Percentiles rank a stretch among this genome's conserved stretches.
Conservation (phyloP, 1,140 invertebrate genomes). For the Alviniconcha marisindica region DNA sequence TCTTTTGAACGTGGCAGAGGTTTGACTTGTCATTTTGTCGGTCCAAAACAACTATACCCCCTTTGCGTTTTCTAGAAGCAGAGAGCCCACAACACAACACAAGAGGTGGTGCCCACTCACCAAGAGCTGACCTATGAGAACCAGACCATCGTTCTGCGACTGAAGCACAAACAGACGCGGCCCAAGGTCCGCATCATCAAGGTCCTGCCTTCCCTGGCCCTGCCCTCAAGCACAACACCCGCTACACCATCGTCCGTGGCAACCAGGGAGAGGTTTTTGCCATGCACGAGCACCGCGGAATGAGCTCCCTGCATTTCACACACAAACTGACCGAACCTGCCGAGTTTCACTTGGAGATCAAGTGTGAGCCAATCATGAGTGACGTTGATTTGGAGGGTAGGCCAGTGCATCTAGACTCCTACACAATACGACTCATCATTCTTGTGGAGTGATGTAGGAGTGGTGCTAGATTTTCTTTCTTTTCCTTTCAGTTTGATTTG, state of each 20-base stretch:
- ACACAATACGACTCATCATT: slow-evolving; percentile 58
- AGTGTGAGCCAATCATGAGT: slow-evolving; percentile 56
- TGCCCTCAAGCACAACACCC: slow-evolving; percentile 78
- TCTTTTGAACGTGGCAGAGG: too few species aligned
- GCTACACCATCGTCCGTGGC: slow-evolving; percentile 82
- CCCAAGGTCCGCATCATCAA: slow-evolving; percentile 64
- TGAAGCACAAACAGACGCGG: slow-evolving; percentile 59
- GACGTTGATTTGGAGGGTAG: slow-evolving; percentile 55
- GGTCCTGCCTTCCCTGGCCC: slow-evolving; percentile 63
- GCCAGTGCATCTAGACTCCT: slow-evolving; percentile 58
- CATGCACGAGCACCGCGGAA: slow-evolving; percentile 81
- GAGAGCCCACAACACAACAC: background rate
- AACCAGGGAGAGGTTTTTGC: slow-evolving; percentile 83
- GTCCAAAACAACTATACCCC: too few species aligned
- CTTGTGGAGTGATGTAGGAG: slow-evolving; percentile 53
- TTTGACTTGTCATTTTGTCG: too few species aligned
- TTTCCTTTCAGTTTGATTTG: background rate
- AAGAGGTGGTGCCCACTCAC: background rate
- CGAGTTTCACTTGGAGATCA: slow-evolving; percentile 60
- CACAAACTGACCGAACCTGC: slow-evolving; percentile 53
- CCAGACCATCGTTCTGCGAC: slow-evolving; percentile 51
- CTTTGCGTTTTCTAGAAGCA: background rate
- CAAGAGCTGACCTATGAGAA: slow-evolving; percentile 6
- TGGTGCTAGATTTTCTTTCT: background rate
- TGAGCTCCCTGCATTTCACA: slow-evolving; percentile 73